Percentiles rank a stretch among this genome's conserved stretches.
phyloP scores from a whole-genome alignment of 2,797 vertebrate genomes.

The Hybognathus amarus region DNA sequence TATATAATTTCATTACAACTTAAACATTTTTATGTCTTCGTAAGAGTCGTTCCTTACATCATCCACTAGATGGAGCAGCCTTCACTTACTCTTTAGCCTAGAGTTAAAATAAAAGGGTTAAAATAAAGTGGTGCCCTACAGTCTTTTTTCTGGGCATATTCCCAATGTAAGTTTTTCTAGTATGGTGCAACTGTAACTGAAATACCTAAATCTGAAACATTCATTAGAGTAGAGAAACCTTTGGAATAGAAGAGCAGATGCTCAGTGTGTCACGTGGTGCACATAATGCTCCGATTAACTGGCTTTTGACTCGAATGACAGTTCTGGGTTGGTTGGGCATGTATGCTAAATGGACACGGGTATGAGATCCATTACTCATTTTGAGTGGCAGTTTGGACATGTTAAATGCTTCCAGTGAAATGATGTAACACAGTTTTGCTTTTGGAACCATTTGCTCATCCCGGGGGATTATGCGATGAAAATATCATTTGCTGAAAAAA shows the following conservation, averaged over 20 bases:
- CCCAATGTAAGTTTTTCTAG: not conserved
- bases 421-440: constrained; percentile 29
- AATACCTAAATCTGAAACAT: constrained; percentile 12
- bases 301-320: constrained; percentile 32
- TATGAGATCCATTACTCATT: constrained; percentile 53
- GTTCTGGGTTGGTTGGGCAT: constrained; percentile 19
- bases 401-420: constrained; percentile 50
- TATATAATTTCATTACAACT: not conserved
- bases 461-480: not conserved
- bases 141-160: not conserved
- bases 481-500: not conserved
- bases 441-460: constrained; percentile 17
- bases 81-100: not conserved
- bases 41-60: constrained; percentile 10
- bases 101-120: not conserved
- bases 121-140: not conserved
- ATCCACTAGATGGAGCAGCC: constrained; percentile 37
- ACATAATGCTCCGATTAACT: constrained; percentile 44
- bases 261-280: not conserved
- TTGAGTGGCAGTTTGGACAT: constrained; percentile 46
- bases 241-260: not conserved
- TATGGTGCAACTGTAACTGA: constrained; percentile 13
- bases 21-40: not conserved
- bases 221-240: not conserved
- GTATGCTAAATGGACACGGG: constrained; percentile 32